Evolutionary conservation across 2,113 vertebrate species (phyloP).

Genomic region (Albula glossodonta): DNA sequence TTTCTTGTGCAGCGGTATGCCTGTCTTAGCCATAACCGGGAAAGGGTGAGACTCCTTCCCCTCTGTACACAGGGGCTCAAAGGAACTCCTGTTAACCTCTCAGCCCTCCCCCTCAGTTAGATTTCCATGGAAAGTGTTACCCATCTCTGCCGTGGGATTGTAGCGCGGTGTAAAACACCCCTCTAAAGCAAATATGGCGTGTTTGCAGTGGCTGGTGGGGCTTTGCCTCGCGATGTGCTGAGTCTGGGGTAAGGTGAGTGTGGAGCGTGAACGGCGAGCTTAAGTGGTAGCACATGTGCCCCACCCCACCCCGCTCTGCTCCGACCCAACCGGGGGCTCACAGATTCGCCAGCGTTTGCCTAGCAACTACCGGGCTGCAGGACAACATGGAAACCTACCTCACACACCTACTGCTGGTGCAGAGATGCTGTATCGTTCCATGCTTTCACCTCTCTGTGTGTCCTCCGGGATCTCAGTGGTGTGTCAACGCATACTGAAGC

Average conservation of each 20-base stretch:
- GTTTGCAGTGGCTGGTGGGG: conserved; percentile 3
- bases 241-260: neutral
- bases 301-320: neutral
- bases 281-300: conserved; percentile 23
- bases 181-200: conserved; percentile 6
- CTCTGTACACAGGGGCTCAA: neutral
- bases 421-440: neutral
- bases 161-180: neutral
- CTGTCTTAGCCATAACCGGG: neutral
- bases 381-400: neutral
- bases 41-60: neutral
- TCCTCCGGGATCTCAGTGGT: too few relatives aligned
- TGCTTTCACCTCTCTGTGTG: too few relatives aligned
- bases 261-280: neutral
- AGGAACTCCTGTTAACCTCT: neutral
- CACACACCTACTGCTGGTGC: neutral
- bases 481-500: too few relatives aligned
- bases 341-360: neutral
- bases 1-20: neutral
- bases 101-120: neutral
- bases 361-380: neutral
- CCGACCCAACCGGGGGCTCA: neutral
- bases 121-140: conserved; percentile 11
- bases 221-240: neutral
- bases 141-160: neutral